Evolutionary conservation across 2,113 vertebrate genomes (phyloP).

Genomic region (Tiliqua scincoides): DNA sequence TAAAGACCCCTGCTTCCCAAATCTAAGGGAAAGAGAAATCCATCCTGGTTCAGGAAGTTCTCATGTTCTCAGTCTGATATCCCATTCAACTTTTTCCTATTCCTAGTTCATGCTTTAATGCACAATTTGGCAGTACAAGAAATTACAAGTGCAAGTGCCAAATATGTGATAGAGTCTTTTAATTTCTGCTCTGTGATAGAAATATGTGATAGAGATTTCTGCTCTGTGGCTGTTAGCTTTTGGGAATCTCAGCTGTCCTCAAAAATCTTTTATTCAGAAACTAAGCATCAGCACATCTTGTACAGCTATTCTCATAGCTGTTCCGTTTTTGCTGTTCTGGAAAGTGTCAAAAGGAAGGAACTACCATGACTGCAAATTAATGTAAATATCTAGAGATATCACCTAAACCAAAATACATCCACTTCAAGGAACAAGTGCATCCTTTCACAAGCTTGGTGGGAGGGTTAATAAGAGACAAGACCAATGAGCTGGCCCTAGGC

Average conservation of each 20-base stretch:
- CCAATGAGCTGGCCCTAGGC: conserved; percentile 29
- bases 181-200: too few species aligned
- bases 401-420: background rate
- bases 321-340: background rate
- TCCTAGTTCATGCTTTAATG: background rate
- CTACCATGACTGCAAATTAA: background rate
- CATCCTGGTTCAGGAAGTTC: background rate
- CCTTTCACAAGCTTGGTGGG: background rate
- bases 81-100: too few species aligned
- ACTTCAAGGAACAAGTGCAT: background rate
- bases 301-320: background rate
- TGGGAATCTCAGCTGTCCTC: too few species aligned
- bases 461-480: too few species aligned
- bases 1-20: background rate
- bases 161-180: too few species aligned
- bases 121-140: background rate
- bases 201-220: too few species aligned
- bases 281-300: background rate
- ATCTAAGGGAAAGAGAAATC: background rate
- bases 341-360: background rate
- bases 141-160: too few species aligned
- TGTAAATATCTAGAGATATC: background rate
- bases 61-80: too few species aligned
- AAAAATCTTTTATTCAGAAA: background rate
- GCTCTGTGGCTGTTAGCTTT: background rate